These are phyloP conservation scores for Harlomillsia oculata DNA, from an alignment of 1,140 invertebrate species.

Conservation along the genomic window DNA sequence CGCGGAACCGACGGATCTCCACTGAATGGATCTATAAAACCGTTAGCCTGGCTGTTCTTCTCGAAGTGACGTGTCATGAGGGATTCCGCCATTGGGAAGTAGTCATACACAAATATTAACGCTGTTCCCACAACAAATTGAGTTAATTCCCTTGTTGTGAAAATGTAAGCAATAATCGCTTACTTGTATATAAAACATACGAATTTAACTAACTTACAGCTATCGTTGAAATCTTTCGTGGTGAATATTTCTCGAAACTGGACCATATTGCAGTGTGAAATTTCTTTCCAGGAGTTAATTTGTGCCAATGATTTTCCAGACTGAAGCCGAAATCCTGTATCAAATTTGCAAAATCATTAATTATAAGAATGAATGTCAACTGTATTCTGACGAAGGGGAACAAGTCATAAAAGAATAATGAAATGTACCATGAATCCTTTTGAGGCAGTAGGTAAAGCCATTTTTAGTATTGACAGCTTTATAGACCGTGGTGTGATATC, in stretches of 20 bases:
- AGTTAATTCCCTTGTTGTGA: constrained; percentile 1
- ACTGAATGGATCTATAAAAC: constrained; percentile 69
- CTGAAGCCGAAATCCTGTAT: constrained; percentile 59
- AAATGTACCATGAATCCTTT: constrained; percentile 70
- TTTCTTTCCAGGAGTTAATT: constrained; percentile 86
- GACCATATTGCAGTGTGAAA: constrained; percentile 86
- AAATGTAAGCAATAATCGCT: too few relatives aligned
- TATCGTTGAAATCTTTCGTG: constrained; percentile 89
- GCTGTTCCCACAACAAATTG: constrained; percentile 53
- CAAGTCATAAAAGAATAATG: background rate
- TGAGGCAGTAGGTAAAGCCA: constrained; percentile 72
- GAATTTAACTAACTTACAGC: constrained; percentile 57
- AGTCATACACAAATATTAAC: constrained; percentile 92
- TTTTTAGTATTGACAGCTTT: constrained; percentile 81
- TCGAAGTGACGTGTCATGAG: constrained; percentile 77
- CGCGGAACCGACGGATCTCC: constrained; percentile 65
- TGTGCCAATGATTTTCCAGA: constrained; percentile 74
- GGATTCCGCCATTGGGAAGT: constrained; percentile 80
- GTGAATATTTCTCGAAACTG: constrained; percentile 85
- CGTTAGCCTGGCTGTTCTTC: constrained; percentile 53
- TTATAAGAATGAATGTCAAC: too few relatives aligned
- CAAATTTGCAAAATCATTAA: background rate
- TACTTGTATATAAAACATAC: too few relatives aligned
- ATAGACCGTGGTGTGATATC: constrained; percentile 76
- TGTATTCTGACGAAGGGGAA: too few relatives aligned